phyloP scores from a whole-genome alignment of 2,888 invertebrate genomes.

The Drosophila monieri region DNA sequence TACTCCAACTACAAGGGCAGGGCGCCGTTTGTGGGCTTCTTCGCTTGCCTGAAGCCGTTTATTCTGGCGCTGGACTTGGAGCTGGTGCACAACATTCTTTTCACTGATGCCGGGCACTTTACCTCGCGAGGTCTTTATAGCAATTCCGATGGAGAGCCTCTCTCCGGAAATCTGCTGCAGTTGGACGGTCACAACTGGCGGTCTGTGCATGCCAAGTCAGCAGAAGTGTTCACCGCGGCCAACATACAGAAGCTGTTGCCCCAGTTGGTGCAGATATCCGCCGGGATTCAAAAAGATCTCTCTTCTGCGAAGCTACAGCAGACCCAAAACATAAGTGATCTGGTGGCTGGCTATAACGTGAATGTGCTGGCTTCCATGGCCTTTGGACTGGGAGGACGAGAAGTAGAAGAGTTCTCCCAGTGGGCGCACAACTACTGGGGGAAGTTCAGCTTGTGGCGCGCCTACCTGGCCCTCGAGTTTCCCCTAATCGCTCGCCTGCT shows the following conservation, averaged over 20 bases:
- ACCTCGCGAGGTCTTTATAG: slow-evolving; percentile 80
- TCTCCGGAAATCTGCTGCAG: slow-evolving; percentile 83
- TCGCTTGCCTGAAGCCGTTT: slow-evolving; percentile 72
- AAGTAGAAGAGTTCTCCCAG: slow-evolving; percentile 81
- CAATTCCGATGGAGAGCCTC: slow-evolving; percentile 80
- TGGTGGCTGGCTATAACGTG: slow-evolving; percentile 84
- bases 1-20: slow-evolving; percentile 76
- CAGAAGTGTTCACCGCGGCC: slow-evolving; percentile 71
- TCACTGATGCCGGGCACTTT: slow-evolving; percentile 78
- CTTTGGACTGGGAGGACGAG: slow-evolving; percentile 83
- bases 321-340: slow-evolving; percentile 82
- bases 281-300: slow-evolving; percentile 49
- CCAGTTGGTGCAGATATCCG: slow-evolving; percentile 63
- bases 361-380: slow-evolving; percentile 85
- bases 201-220: slow-evolving; percentile 71
- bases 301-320: slow-evolving; percentile 61
- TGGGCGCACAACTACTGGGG: slow-evolving; percentile 64
- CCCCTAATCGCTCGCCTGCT: slow-evolving; percentile 70
- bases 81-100: slow-evolving; percentile 76
- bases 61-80: slow-evolving; percentile 80
- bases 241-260: slow-evolving; percentile 74
- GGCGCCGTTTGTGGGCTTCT: slow-evolving; percentile 81
- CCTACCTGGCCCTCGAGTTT: slow-evolving; percentile 69
- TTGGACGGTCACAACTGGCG: slow-evolving; percentile 84
- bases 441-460: slow-evolving; percentile 62